Evolutionary conservation across 2,888 invertebrate species (phyloP).

Genomic region (Yponomeuta plumbellus): DNA sequence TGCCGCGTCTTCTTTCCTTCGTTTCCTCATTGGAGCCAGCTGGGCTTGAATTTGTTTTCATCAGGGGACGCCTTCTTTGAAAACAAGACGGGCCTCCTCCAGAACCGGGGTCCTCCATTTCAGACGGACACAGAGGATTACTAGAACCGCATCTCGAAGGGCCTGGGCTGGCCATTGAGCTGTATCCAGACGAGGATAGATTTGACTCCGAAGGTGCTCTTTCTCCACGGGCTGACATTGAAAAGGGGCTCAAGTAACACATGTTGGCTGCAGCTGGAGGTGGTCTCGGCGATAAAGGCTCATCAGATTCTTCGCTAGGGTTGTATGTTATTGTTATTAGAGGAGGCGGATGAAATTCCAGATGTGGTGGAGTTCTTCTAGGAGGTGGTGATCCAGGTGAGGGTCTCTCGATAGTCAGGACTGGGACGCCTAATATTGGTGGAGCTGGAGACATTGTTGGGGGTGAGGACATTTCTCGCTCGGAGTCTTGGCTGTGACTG

Average conservation of each 20-base stretch:
- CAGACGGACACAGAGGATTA: conserved; percentile 85
- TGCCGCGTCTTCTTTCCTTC: conserved; percentile 73
- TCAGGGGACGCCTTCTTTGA: conserved; percentile 76
- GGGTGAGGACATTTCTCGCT: conserved; percentile 60
- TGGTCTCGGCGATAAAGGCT: conserved; percentile 80
- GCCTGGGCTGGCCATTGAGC: conserved; percentile 90
- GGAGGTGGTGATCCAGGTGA: conserved; percentile 81
- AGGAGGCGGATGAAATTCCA: conserved; percentile 82
- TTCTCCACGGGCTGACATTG: conserved; percentile 82
- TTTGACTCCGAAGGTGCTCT: conserved; percentile 89
- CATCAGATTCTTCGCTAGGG: conserved; percentile 87
- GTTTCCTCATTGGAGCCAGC: conserved; percentile 61
- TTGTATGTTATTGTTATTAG: conserved; percentile 85
- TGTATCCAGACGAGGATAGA: conserved; percentile 89
- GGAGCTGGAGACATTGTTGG: conserved; percentile 48
- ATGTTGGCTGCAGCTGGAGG: conserved; percentile 75
- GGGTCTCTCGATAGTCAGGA: conserved; percentile 80
- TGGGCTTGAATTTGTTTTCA: conserved; percentile 77
- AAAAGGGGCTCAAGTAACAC: conserved; percentile 87
- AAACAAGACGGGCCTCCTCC: conserved; percentile 73
- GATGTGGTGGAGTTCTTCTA: conserved; percentile 78
- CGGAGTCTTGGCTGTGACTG: conserved; percentile 67
- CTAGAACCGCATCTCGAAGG: conserved; percentile 88
- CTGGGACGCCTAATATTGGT: conserved; percentile 77
- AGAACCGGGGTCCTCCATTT: conserved; percentile 84